A percentile compares a stretch with the other conserved stretches of the same genome.
Evolutionary conservation across 2,888 invertebrate species (phyloP).

Genomic region (Anaspis maculata): DNA sequence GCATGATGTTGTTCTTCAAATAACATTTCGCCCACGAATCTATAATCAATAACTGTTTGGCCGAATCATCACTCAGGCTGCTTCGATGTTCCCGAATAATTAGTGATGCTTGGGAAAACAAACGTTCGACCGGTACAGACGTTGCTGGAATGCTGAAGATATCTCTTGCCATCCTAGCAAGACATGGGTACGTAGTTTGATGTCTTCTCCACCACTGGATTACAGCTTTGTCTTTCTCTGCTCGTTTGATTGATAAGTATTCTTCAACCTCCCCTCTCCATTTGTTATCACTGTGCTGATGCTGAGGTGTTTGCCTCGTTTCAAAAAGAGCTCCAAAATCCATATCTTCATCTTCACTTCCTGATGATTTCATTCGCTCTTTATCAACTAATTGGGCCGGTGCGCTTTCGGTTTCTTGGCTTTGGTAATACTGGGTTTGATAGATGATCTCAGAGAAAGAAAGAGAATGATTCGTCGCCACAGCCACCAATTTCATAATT

Average conservation of each 20-base stretch:
- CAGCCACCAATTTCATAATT: too few relatives aligned
- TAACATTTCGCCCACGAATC: conserved; percentile 1
- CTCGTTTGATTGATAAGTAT: background rate
- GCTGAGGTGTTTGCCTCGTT: too few relatives aligned
- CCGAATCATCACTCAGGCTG: background rate
- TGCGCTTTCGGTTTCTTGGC: too few relatives aligned
- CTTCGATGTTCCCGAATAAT: conserved; percentile 1
- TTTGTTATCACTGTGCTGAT: too few relatives aligned
- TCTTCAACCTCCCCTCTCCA: background rate
- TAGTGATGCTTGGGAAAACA: conserved; percentile 1
- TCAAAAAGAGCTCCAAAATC: too few relatives aligned
- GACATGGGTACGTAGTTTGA: background rate
- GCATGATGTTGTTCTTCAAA: background rate
- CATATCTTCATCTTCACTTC: too few relatives aligned
- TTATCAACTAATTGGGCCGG: too few relatives aligned
- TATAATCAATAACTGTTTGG: background rate
- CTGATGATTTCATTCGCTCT: too few relatives aligned
- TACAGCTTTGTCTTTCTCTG: background rate
- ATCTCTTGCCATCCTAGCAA: background rate
- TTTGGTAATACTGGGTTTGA: too few relatives aligned
- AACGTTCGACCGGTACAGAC: background rate
- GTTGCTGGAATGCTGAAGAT: background rate
- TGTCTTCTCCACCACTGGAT: background rate
- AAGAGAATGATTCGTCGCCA: too few relatives aligned
- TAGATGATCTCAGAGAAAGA: too few relatives aligned